Evolutionary conservation across 2,113 vertebrate genomes (phyloP), one percentile per base, ranked within the genome.

Genomic region (Gambusia affinis): DNA sequence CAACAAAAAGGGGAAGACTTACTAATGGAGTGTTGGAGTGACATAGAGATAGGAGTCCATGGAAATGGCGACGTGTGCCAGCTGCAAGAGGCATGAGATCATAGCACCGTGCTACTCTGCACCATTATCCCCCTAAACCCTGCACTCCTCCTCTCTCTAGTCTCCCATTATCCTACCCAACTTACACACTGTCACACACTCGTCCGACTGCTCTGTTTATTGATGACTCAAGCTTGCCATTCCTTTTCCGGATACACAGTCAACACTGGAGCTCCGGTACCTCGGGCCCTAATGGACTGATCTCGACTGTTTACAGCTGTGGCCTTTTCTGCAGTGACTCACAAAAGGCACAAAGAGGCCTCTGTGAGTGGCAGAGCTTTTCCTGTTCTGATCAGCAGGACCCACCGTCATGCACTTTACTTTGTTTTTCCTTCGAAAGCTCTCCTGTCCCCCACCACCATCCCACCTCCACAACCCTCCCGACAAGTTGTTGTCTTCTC

Each of bases 211-310:
- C 85, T 87, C 70, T 90, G 86, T 88, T 90, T 88, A 85, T 89
- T 88, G 88, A 89, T 92, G 90, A 92, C 89, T 93, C 88, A 92
- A 86, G 83, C 79, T 89, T 91, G 76, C 89, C 90, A 76, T 91
- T 90, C 74, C 84, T 90, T 85, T 57, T 91, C 86, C 80, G 78
- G 90, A 92, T 84, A 90, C 89, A 80, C 86, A 90, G 88, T 93
- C 87, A 89, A 91, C 90, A 79, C 72, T 84, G 85, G 71, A 80
- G 84, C 85, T 81, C 86, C 83, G 86, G 89, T 88, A 90, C 89
- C 90, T 93, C 88, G 5, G 86, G 89, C 87, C 81, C 89, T 91
- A 88, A 92, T 92, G 88, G 85, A 91, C 88, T 91, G 90, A 93
- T 91, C 85, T 91, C 79, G 83, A 92, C 89, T 87, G 87, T 92